Conservation (phyloP, 1,140 invertebrate species). For the Nasonia vitripennis region DNA sequence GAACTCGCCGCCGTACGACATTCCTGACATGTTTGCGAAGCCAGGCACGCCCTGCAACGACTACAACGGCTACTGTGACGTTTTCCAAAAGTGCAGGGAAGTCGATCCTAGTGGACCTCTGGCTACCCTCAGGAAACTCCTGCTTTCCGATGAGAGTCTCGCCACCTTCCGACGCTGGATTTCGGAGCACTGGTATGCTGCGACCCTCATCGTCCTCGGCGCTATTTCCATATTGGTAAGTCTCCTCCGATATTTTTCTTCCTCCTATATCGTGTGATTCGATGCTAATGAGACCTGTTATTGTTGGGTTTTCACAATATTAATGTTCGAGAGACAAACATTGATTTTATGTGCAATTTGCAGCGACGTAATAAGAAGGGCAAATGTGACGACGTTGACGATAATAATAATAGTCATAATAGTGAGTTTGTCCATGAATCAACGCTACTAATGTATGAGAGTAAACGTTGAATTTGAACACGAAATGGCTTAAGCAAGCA, state of each 20-base stretch:
- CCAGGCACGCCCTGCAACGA: slow-evolving; percentile 97
- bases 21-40: slow-evolving; percentile 95
- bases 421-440: slow-evolving; percentile 47
- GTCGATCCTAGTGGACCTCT: slow-evolving; percentile 96
- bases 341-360: slow-evolving; percentile 4
- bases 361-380: slow-evolving; percentile 40
- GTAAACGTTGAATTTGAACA: slow-evolving; percentile 39
- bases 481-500: slow-evolving; percentile 41
- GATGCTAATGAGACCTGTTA: neutral
- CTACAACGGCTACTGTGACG: slow-evolving; percentile 99
- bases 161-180: slow-evolving; percentile 91
- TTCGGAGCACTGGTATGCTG: slow-evolving; percentile 89
- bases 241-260: slow-evolving; percentile 49
- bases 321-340: neutral
- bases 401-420: slow-evolving; percentile 48
- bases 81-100: slow-evolving; percentile 97
- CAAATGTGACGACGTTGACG: slow-evolving; percentile 35
- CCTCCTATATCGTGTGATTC: neutral
- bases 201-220: slow-evolving; percentile 83
- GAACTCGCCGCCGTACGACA: slow-evolving; percentile 91
- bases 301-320: neutral
- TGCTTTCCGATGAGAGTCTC: slow-evolving; percentile 92
- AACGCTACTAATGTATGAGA: slow-evolving; percentile 26
- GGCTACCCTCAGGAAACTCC: slow-evolving; percentile 89
- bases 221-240: slow-evolving; percentile 87